Evolutionary conservation across 2,797 vertebrate species (phyloP), one percentile per base, ranked within the genome.

Genomic region (Numenius phaeopus): DNA sequence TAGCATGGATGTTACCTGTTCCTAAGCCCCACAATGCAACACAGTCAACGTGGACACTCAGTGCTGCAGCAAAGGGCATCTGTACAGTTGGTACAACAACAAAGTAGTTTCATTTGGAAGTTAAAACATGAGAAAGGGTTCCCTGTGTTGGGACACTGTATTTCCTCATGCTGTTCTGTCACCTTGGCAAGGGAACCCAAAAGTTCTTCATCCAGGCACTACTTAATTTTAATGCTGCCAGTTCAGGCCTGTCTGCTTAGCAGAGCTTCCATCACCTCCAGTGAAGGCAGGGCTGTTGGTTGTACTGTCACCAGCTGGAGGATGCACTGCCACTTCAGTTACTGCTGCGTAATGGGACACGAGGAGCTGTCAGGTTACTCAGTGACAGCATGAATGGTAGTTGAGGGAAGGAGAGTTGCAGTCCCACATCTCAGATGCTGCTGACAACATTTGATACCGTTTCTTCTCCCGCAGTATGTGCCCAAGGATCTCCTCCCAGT

Each of bases 401-500:
- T 2, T 69, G 62, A 80, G 49, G 47, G 57, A 66, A 71, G 61
- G 22, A 86, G 65, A 32, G 11, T 24, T 73, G 42, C 24, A 65
- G 29, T 67, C 34, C 29, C 62, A 57, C 39, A 7, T 67, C 47
- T 80, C 58, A 55, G 50, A 21, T 19, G 10, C 65, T 78, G 32
- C 64, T 86, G 75, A 59, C 24, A 32, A 32, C 12, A 22, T 86
- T 10, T 52, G 37, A 49, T 82, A 7, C 18, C 29, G 7, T 78
- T 85, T 90, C 32, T 87, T 85, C 42, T 88, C 84, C 86, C 34
- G 4, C 96, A 99, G 99, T 99, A 99, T 4, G 99, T 99, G 71
- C 99, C 99, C 14, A 97, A 99, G 97, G 99, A 99, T 87, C 99
- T 99, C 19, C 99, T 99, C 70, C 99, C 99, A 0, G 99, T 99